Evolutionary conservation across 2,888 invertebrate species (phyloP), one percentile per base, ranked within the genome.

Genomic region (Gryllus longicercus): DNA sequence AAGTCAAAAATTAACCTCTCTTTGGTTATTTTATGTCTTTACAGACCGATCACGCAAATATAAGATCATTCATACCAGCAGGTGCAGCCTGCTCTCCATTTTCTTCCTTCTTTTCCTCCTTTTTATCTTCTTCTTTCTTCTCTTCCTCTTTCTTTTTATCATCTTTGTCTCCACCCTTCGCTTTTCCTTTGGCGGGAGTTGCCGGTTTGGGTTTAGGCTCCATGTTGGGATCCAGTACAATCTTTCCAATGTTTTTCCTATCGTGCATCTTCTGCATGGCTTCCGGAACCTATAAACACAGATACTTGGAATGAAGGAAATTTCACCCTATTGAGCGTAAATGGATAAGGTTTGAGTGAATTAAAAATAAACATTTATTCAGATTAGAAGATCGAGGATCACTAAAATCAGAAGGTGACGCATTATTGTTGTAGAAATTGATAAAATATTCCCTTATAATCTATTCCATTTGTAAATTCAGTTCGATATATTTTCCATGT

Each of bases 181-280:
- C 88, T 85, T 93, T 94, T 83, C 91, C 92, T 87, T 94, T 94
- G 81, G 93, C 93, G 2, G 94, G 94, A 12, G 94, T 94, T 38
- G 93, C 93, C 74, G 94, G 93, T 86, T 94, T 94, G 50, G 94
- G 94, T 85, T 94, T 94, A 2, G 94, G 94, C 86, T 93, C 93
- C 86, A 93, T 86, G 75, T 92, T 92, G 49, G 95, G 95, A 86
- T 96, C 95, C 83, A 96, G 88, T 76, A 96, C 91, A 77, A 96
- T 91, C 87, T 96, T 96, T 80, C 96, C 96, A 85, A 96, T 92
- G 88, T 96, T 96, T 88, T 95, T 95, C 85, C 95, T 92, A 85
- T 96, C 96, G 88, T 96, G 96, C 93, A 96, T 94, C 88, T 95
- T 95, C 87, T 95, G 95, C 96, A 96, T 96, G 11, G 95, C 96